Evolutionary conservation across 2,888 invertebrate species (phyloP), one percentile per base, ranked within the genome.

Genomic region (Lithophane socia): DNA sequence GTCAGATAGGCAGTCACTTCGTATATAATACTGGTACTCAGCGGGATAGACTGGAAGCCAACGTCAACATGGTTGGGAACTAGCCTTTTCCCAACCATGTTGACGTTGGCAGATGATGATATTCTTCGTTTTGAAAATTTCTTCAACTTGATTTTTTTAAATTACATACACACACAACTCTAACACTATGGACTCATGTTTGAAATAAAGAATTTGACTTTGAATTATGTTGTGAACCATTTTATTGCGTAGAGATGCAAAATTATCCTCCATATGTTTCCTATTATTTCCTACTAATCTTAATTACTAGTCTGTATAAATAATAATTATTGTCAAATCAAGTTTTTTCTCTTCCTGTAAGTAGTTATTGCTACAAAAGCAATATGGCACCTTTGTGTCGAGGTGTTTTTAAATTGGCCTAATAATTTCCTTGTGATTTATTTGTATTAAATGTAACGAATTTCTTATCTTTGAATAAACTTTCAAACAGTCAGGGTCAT

Each of bases 401-500:
- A 60, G 47, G 64, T 58, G 29, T 75, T 67, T 71, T 52, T 47
- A 67, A 81, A 44, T 61, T n/a, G 8, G 16, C 12, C 8, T 77
- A 54, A 29, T 74, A 54, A 54, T 56, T 65, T 24, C 37, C 16
- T 13, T 37, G 52, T 69, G 18, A 66, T 61, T 66, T 81, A 56
- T 78, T 68, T 58, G 9, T 71, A 71, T 69, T 29, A 18, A 49
- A 69, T 69, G 56, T 56, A 83, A 37, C 18, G 56, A 24, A 67
- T 79, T 52, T 65, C 7, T 63, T 58, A 73, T 67, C 18, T 56
- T 67, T 64, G 2, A 69, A 24, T 49, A 54, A 68, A 54, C 2
- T 61, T 73, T 71, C 4, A 63, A 73, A 75, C 73, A 64, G 56
- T 61, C 76, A 80, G 76, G 84, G 76, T 80, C 70, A 77, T 75